phyloP scores from a whole-genome alignment of 1,140 invertebrate genomes.

The Achroia grisella region DNA sequence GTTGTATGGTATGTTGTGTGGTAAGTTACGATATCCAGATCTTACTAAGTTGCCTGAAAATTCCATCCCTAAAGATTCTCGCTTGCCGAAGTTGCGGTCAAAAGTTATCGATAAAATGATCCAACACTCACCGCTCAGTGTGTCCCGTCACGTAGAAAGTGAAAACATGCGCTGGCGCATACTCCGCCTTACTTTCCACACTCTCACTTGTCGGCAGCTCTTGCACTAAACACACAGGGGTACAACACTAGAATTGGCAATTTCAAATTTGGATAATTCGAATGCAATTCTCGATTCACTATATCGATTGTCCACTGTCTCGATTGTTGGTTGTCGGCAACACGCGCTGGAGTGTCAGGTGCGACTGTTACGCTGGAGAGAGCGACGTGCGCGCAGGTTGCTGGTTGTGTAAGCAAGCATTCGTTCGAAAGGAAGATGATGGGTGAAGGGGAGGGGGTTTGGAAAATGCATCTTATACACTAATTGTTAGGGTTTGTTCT shows the following conservation, averaged over 20 bases:
- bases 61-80: constrained; percentile 8
- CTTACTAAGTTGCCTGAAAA: not conserved
- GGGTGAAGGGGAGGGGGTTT: no score
- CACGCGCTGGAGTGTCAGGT: constrained; percentile 34
- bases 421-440: not conserved
- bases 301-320: constrained; percentile 8
- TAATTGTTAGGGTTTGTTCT: no score
- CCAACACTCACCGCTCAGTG: constrained; percentile 32
- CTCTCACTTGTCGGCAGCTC: constrained; percentile 32
- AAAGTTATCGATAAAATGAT: constrained; percentile 3
- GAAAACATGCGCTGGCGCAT: constrained; percentile 45
- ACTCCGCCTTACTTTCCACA: constrained; percentile 11
- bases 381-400: constrained; percentile 12
- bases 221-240: constrained; percentile 24
- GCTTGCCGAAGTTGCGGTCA: constrained; percentile 18
- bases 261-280: constrained; percentile 11
- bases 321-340: constrained; percentile 14
- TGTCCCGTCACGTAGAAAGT: constrained; percentile 54
- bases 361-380: constrained; percentile 33
- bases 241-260: constrained; percentile 13
- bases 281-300: constrained; percentile 9
- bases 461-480: no score
- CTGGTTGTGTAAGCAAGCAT: constrained; percentile 29
- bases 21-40: no score
- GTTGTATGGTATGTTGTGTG: no score